phyloP scores from a whole-genome alignment of 2,888 invertebrate species.

The Drosophila formosana region DNA sequence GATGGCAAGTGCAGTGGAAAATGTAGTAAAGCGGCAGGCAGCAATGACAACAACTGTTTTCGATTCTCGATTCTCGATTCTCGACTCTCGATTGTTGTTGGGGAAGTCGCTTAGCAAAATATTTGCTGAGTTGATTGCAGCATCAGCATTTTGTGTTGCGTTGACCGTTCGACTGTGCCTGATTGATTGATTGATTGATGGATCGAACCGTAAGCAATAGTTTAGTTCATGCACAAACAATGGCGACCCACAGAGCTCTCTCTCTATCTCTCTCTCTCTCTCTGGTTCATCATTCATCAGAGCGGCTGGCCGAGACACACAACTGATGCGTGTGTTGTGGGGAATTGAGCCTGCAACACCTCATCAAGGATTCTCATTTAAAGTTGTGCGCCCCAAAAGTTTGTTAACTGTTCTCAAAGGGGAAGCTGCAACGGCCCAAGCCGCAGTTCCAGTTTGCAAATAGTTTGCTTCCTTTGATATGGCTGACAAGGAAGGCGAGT shows the following conservation, averaged over 20 bases:
- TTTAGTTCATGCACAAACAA: constrained; percentile 45
- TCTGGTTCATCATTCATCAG: constrained; percentile 46
- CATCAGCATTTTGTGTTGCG: constrained; percentile 40
- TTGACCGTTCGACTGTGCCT: constrained; percentile 26
- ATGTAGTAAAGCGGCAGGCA: background rate
- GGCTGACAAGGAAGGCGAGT: constrained; percentile 32
- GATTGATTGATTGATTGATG: constrained; percentile 50
- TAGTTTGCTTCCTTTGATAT: constrained; percentile 49
- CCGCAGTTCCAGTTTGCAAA: constrained; percentile 36
- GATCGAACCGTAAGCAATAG: constrained; percentile 17
- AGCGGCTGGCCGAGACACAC: constrained; percentile 29
- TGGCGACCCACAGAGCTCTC: constrained; percentile 24
- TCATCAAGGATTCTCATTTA: constrained; percentile 48
- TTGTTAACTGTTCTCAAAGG: constrained; percentile 13
- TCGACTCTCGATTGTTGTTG: constrained; percentile 4
- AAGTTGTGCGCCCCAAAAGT: constrained; percentile 51
- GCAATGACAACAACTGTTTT: constrained; percentile 6
- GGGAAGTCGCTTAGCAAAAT: constrained; percentile 39
- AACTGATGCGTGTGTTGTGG: background rate
- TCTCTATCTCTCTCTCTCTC: background rate
- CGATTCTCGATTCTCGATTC: background rate
- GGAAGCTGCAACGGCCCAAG: constrained; percentile 17
- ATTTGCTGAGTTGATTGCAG: constrained; percentile 66
- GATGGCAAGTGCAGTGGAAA: constrained; percentile 12
- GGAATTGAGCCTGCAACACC: constrained; percentile 10